Base-by-base conservation (phyloP, 2,113 vertebrate genomes). In the Paramormyrops kingsleyae region DNA sequence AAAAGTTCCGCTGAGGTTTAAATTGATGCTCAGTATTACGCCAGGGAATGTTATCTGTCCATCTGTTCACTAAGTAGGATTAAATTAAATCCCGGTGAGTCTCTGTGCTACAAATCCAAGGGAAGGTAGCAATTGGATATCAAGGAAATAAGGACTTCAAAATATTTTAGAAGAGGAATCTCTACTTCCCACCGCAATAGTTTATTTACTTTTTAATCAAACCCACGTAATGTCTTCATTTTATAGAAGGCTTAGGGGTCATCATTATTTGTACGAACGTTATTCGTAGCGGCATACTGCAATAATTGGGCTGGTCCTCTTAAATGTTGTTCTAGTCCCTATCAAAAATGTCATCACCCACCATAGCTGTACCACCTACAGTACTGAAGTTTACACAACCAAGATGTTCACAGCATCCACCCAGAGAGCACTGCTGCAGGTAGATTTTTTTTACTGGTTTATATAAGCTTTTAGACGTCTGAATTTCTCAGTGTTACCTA, bases 61-160 rank as follows among this genome's bases (percentile, higher is more conserved):
- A 90, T 90, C 74, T 90, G 86, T 83, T 88, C 90, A 59, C 74
- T 90, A 49, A 90, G 15, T 62, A 35, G 70, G 74, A 90, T 88
- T 90, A 88, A 83, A 56, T 62, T 83, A 88, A 90, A 83, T 56
- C 87, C 24, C 27, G 53, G 80, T 56, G 21, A 59, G 86, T 47
- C 49, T 44, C 87, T 52, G 52, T 84, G 24, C 80, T 62, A 62
- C 52, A 83, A 83, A 47, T 46, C 35, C 83, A 89, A 85, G 31
- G 42, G 85, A 88, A 24, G 39, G 19, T 53, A 46, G 85, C 77
- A 90, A 88, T 88, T 90, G 66, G 62, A 49, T 66, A 90, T 53
- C 62, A 90, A 39, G 66, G 31, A 77, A 77, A 90, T 74, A 24
- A 89, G n/a, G 39, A 17, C 53, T 49, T 13, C 35, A 39, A 80